A percentile compares a stretch with the other conserved stretches of the same genome.
Conservation (phyloP, 2,888 invertebrate genomes). For the Nephrocerus scutellatus region DNA sequence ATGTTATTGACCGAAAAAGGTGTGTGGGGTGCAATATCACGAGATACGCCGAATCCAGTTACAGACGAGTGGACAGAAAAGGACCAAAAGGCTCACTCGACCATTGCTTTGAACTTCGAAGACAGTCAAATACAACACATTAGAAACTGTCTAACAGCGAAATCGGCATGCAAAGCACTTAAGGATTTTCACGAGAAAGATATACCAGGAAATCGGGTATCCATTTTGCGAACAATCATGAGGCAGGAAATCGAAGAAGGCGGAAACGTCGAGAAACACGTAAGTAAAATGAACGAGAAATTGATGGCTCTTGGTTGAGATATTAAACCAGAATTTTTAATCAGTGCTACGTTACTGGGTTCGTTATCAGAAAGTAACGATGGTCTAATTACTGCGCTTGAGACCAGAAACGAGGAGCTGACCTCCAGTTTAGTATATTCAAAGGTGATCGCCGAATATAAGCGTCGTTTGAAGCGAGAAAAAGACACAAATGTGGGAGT, state of each 20-base stretch:
- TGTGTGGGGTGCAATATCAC: no score
- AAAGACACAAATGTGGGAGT: neutral
- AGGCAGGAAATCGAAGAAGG: slow-evolving; percentile 15
- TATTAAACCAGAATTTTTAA: slow-evolving; percentile 12
- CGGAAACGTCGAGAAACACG: slow-evolving; percentile 15
- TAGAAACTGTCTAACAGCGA: slow-evolving; percentile 5
- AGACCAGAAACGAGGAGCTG: slow-evolving; percentile 12
- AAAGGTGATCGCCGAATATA: slow-evolving; percentile 17
- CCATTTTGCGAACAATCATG: slow-evolving; percentile 18
- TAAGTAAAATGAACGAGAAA: slow-evolving; percentile 15
- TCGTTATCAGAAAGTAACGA: slow-evolving; percentile 18
- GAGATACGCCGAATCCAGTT: no score
- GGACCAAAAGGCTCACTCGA: slow-evolving; percentile 12
- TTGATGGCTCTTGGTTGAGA: slow-evolving; percentile 9
- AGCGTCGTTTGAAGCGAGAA: slow-evolving; percentile 6
- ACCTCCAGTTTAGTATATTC: slow-evolving; percentile 11
- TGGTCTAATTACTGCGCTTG: slow-evolving; percentile 18
- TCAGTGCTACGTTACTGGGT: no score
- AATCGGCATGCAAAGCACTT: slow-evolving; percentile 11
- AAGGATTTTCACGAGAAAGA: slow-evolving; percentile 13
- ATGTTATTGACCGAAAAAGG: no score
- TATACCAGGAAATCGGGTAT: slow-evolving; percentile 16
- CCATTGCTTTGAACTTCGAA: slow-evolving; percentile 13
- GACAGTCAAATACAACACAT: slow-evolving; percentile 16
- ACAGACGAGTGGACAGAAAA: slow-evolving; percentile 4